Base-by-base conservation (phyloP, 2,113 vertebrate genomes). In the Nycticorax nycticorax region DNA sequence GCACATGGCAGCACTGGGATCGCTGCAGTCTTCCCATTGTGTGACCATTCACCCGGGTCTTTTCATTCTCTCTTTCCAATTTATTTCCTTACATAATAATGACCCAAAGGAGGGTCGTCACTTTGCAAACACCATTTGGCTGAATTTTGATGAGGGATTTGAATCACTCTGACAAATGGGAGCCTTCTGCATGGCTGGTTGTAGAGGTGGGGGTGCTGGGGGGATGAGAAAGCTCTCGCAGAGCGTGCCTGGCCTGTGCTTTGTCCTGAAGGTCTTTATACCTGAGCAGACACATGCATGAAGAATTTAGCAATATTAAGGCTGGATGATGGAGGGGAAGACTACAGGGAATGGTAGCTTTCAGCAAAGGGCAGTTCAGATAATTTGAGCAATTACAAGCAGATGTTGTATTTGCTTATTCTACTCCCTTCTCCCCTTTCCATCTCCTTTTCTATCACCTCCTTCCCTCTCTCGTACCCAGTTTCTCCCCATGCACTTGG, bases 131-230 rank as follows among this genome's bases (percentile, higher is more conserved):
- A 63, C 74, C 94, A 95, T 95, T 96, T 95, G 95, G 95, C 43
- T 96, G 97, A 92, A 94, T 96, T 93, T 95, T 97, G 89, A 95
- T 96, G 94, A 92, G 84, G 77, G 84, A 66, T 89, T 96, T 95
- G 91, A 93, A 95, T 95, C 39, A 4, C 60, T 47, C 77, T 96
- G 89, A 94, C 89, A 97, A 97, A 96, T 94, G 81, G 74, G 55
- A 92, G 26, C 48, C 87, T 96, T 97, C 96, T 96, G 91, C 94
- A 69, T 89, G 92, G 74, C 78, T 97, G 84, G 13, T 32, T 92
- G 64, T 64, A 41, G 81, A 68, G 35, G 21, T 20, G 71, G 48
- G 55, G 30, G 20, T 64, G 48, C 33, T 66, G 62, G 37, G 47
- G 63, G 33, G 45, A 72, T 63, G 66, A 89, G 60, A 85, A 68